Base-by-base conservation (phyloP, 2,113 vertebrate genomes). In the Bubalus kerabau region DNA sequence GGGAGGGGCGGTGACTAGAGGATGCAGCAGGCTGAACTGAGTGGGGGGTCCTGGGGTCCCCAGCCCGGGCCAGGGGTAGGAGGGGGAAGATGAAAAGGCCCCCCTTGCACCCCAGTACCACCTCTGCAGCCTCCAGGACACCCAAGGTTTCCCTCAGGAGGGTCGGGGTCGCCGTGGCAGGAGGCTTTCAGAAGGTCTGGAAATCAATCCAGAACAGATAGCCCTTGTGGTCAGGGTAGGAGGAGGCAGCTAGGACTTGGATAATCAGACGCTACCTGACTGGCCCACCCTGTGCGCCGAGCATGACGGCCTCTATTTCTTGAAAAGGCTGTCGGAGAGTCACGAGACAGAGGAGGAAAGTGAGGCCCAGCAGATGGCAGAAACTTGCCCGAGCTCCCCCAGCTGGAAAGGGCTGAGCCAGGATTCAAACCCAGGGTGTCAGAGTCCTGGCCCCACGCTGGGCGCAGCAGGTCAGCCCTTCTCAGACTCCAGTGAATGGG, bases 391-490 rank as follows among this genome's bases (percentile, higher is more conserved):
- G 16, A 71, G 26, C 24, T 76, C 59, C 46, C 24, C 24, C 7
- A 8, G n/a, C 48, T 71, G 50, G 40, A 67, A 91, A 89, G 36
- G 71, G 6, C 85, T 59, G 57, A 83, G 43, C 36, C 32, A 14
- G 56, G 12, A 48, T 23, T 60, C 67, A 21, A 88, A 89, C 13
- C 14, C 5, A 17, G 28, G 17, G 1, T 21, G 19, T 59, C 50
- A 36, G 71, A 76, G 26, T 43, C 74, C 28, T 5, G 13, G 32
- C 1, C 24, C 56, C 7, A 0, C 1, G 1, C 74, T n/a, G 15
- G 32, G 54, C 17, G 5, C 12, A 7, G 12, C 19, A 32, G 10
- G 30, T 60, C 54, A 15, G 52, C 36, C 19, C 56, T 52, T 40
- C 36, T 52, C 32, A 11, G 56, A 19, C 48, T 13, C 28, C 2